Conservation (phyloP, 92 coral and sea anemone species). For the Bergia sp. region DNA sequence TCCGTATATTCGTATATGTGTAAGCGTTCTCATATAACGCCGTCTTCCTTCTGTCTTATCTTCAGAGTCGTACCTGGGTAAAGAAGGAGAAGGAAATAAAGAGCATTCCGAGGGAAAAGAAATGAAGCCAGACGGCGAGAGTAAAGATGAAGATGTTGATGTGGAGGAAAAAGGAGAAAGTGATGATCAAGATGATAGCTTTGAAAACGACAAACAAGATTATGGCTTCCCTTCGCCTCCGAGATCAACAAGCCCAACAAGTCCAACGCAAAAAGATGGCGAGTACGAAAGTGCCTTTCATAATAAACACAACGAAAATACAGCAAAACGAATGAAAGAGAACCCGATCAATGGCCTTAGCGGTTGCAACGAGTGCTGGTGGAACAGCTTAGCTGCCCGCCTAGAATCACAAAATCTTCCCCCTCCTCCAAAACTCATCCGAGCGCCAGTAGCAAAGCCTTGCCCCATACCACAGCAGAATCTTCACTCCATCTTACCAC, state of each 20-base stretch:
- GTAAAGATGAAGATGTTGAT: neutral
- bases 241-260: slow-evolving; percentile 23
- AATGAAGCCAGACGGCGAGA: slow-evolving; percentile 4
- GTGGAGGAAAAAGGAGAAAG: neutral
- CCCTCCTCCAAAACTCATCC: slow-evolving; percentile 86
- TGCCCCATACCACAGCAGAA: slow-evolving; percentile 24
- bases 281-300: slow-evolving; percentile 43
- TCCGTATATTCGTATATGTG: neutral
- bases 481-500: slow-evolving; percentile 27
- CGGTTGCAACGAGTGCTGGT: slow-evolving; percentile 69
- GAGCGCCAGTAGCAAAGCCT: slow-evolving; percentile 53
- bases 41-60: neutral
- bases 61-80: slow-evolving; percentile 5
- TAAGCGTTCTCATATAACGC: neutral
- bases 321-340: slow-evolving; percentile 19
- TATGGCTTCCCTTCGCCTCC: slow-evolving; percentile 40
- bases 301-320: slow-evolving; percentile 27
- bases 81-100: neutral
- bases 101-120: slow-evolving; percentile 2
- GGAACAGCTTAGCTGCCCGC: slow-evolving; percentile 63
- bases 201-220: neutral
- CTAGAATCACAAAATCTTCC: slow-evolving; percentile 73
- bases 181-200: neutral
- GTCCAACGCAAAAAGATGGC: neutral
- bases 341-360: slow-evolving; percentile 19